phyloP scores from a whole-genome alignment of 1,140 invertebrate species.

The Scaptomyza hsui region DNA sequence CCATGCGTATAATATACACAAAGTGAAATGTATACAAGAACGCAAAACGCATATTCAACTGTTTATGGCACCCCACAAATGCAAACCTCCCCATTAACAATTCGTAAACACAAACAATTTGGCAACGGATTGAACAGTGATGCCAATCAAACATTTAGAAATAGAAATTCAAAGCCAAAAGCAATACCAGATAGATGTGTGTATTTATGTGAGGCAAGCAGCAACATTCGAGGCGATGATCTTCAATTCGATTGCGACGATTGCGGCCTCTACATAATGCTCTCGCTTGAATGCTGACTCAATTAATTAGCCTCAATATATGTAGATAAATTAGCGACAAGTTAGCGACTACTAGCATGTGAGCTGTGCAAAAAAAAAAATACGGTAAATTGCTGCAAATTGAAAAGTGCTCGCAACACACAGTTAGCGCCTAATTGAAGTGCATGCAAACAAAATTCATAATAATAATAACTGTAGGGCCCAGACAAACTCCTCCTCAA shows the following conservation, averaged over 20 bases:
- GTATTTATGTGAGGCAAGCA: constrained; percentile 21
- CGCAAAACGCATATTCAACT: constrained; percentile 13
- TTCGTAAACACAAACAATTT: constrained; percentile 54
- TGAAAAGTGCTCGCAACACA: constrained; percentile 67
- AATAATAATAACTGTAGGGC: constrained; percentile 1
- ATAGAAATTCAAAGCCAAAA: constrained; percentile 56
- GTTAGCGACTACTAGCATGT: constrained; percentile 63
- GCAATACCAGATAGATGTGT: constrained; percentile 1
- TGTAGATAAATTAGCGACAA: constrained; percentile 71
- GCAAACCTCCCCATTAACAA: constrained; percentile 11
- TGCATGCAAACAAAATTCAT: constrained; percentile 63
- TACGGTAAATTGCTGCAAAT: constrained; percentile 50
- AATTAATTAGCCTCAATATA: constrained; percentile 66
- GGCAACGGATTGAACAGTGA: constrained; percentile 36
- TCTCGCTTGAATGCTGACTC: constrained; percentile 46
- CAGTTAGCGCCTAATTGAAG: constrained; percentile 72
- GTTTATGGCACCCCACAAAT: constrained; percentile 30
- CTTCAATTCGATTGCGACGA: constrained; percentile 47
- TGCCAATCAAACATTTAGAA: constrained; percentile 43
- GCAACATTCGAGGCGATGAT: constrained; percentile 52
- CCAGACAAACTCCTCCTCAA: neutral
- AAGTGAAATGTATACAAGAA: constrained; percentile 7
- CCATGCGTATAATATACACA: constrained; percentile 18
- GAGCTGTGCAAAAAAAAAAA: constrained; percentile 14
- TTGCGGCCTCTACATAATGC: constrained; percentile 22